phyloP scores from a whole-genome alignment of 2,888 invertebrate genomes.

The Andrena camellia region DNA sequence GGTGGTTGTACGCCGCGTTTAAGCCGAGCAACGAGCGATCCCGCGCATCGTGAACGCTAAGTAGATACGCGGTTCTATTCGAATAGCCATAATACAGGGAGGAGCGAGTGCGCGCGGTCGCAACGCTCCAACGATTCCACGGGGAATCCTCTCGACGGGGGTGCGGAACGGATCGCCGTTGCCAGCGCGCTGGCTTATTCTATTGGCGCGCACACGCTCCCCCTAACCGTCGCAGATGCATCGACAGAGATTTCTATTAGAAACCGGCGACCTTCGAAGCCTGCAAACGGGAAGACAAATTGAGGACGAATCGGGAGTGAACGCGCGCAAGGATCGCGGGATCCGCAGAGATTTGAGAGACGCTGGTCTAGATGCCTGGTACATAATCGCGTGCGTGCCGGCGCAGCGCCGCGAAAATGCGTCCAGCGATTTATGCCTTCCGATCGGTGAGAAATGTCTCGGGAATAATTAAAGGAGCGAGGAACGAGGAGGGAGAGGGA shows the following conservation, averaged over 20 bases:
- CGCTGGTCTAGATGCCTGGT: conserved; percentile 28
- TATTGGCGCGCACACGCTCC: not conserved
- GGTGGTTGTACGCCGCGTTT: conserved; percentile 57
- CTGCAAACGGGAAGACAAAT: conserved; percentile 11
- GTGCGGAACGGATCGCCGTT: conserved; percentile 36
- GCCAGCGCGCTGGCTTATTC: not conserved
- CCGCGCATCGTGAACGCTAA: conserved; percentile 61
- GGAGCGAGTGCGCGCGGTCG: conserved; percentile 40
- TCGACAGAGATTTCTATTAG: not conserved
- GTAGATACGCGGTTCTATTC: conserved; percentile 65
- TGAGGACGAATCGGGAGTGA: conserved; percentile 10
- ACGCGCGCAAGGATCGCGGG: not conserved
- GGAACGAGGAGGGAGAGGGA: conserved; percentile 1
- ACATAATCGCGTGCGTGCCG: conserved; percentile 68
- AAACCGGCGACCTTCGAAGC: not conserved
- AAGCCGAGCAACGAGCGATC: conserved; percentile 64
- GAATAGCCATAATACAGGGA: conserved; percentile 43
- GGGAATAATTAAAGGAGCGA: conserved; percentile 68
- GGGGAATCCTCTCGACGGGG: conserved; percentile 59
- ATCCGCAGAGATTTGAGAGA: conserved; percentile 8
- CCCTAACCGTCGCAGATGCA: conserved; percentile 1
- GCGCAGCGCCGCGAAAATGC: conserved; percentile 53
- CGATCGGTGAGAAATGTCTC: conserved; percentile 61
- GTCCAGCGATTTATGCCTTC: conserved; percentile 67
- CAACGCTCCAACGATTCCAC: conserved; percentile 56